These are phyloP conservation scores for Coleophora deauratella DNA, from an alignment of 2,888 invertebrate species.

Conservation along the genomic window DNA sequence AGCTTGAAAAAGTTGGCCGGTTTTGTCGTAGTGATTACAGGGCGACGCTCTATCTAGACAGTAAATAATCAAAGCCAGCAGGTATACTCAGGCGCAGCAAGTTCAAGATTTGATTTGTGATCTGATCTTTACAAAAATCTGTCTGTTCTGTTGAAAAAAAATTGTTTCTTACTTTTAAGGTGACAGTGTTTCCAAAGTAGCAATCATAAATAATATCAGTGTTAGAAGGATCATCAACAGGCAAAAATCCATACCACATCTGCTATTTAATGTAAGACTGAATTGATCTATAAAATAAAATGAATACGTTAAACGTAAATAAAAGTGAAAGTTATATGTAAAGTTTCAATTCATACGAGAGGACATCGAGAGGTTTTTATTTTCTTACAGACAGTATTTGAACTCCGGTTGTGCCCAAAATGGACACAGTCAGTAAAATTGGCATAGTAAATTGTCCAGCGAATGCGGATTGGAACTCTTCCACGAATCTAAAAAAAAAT, in stretches of 20 bases:
- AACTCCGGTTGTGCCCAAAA: constrained; percentile 36
- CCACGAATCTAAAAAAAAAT: constrained; percentile 28
- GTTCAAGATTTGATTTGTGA: no score
- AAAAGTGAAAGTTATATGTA: background rate
- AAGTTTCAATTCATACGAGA: no score
- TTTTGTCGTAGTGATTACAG: no score
- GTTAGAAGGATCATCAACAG: constrained; percentile 30
- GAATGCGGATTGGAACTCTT: constrained; percentile 28
- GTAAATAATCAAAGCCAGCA: no score
- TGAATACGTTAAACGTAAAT: background rate
- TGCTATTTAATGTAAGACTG: constrained; percentile 27
- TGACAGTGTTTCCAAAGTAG: constrained; percentile 39
- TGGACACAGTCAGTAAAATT: constrained; percentile 25
- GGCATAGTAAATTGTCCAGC: constrained; percentile 29
- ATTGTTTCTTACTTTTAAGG: constrained; percentile 31
- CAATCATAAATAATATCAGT: constrained; percentile 35
- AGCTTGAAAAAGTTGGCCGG: no score
- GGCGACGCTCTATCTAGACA: no score
- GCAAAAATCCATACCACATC: constrained; percentile 35
- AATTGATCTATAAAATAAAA: constrained; percentile 35
- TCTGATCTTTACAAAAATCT: no score
- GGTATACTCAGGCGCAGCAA: no score
- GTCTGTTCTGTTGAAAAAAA: no score
- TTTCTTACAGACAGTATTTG: constrained; percentile 39
- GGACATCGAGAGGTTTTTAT: no score